phyloP scores from a whole-genome alignment of 2,797 vertebrate genomes.

The Echeneis naucrates region DNA sequence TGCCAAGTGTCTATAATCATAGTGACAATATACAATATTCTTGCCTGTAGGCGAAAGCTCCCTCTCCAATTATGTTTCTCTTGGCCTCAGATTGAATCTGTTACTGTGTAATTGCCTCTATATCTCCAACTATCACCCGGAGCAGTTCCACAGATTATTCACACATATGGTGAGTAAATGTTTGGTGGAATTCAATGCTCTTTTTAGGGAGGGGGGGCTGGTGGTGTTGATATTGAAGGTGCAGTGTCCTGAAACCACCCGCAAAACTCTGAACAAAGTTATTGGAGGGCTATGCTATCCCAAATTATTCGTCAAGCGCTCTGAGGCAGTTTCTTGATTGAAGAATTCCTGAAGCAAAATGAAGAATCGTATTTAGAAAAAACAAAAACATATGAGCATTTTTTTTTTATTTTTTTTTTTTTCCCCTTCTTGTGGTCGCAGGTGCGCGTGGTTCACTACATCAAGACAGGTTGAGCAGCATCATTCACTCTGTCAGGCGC shows the following conservation, averaged over 20 bases:
- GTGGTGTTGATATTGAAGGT: conserved; percentile 58
- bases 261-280: conserved; percentile 20
- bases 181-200: conserved; percentile 66
- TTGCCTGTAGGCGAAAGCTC: conserved; percentile 67
- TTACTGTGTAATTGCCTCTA: conserved; percentile 81
- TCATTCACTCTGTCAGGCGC: conserved; percentile 26
- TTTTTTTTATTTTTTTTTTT: too few species aligned
- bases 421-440: conserved; percentile 1
- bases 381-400: conserved; percentile 8
- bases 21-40: conserved; percentile 70
- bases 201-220: conserved; percentile 48
- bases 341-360: conserved; percentile 15
- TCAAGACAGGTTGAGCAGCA: conserved; percentile 23
- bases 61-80: conserved; percentile 76
- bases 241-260: conserved; percentile 32
- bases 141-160: conserved; percentile 74
- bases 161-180: conserved; percentile 73
- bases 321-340: not conserved
- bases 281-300: conserved; percentile 24
- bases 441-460: conserved; percentile 6
- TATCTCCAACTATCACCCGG: conserved; percentile 75
- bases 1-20: conserved; percentile 73
- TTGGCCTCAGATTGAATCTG: conserved; percentile 80
- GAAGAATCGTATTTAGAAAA: not conserved
- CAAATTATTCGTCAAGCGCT: conserved; percentile 24